These are phyloP conservation scores for Megalurothrips usitatus DNA, from an alignment of 2,888 invertebrate species.

Conservation along the genomic window DNA sequence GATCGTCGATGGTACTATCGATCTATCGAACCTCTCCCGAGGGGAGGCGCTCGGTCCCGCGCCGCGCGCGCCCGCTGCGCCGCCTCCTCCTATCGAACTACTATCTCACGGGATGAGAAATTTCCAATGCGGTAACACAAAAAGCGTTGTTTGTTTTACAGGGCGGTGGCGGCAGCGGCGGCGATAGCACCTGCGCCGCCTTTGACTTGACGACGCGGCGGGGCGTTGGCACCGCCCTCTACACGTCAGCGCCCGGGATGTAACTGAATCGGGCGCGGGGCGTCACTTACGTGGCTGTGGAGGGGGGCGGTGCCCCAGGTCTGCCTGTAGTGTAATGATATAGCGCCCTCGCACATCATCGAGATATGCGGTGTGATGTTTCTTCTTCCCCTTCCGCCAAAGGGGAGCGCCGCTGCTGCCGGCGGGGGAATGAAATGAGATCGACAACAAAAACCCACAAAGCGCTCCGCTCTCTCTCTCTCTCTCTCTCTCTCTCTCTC, in stretches of 20 bases:
- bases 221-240: not conserved
- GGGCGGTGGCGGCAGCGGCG: not conserved
- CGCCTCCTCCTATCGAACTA: no score
- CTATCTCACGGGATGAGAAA: not conserved
- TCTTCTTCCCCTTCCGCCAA: not conserved
- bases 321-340: not conserved
- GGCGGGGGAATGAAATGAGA: not conserved
- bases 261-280: no score
- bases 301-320: not conserved
- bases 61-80: no score
- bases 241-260: no score
- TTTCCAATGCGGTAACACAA: not conserved
- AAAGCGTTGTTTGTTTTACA: conserved; percentile 9
- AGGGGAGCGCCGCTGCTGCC: not conserved
- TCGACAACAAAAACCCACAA: conserved; percentile 16
- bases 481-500: no score
- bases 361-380: not conserved
- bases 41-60: no score
- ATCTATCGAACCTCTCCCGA: no score
- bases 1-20: no score
- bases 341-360: not conserved
- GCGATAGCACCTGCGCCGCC: not conserved
- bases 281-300: not conserved
- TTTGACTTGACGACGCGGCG: not conserved
- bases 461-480: not conserved